Conservation (phyloP, 1,140 invertebrate species). For the Cyclargus thomasi region DNA sequence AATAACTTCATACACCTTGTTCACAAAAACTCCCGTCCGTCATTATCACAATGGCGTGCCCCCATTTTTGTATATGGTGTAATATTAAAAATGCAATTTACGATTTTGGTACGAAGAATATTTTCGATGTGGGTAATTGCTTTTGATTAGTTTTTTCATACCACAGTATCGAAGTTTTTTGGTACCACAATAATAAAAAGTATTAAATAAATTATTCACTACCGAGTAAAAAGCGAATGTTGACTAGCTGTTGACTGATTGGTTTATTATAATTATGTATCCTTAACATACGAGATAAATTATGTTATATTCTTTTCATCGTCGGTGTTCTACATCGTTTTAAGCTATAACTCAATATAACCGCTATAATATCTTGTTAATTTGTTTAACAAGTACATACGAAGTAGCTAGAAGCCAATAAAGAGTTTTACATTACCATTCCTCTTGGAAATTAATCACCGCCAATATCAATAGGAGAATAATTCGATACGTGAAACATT, state of each 20-base stretch:
- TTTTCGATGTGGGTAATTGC: not conserved
- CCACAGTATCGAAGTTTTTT: no score
- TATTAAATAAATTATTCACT: no score
- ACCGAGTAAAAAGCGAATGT: no score
- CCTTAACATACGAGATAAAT: no score
- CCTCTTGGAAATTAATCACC: slow-evolving; percentile 12
- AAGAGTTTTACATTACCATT: not conserved
- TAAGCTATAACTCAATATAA: no score
- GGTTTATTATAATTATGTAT: no score
- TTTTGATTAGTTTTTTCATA: not conserved
- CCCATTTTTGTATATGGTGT: slow-evolving; percentile 7
- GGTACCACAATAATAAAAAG: no score
- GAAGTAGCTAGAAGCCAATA: not conserved
- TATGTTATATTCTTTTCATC: no score
- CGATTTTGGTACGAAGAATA: not conserved
- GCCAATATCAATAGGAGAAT: slow-evolving; percentile 12
- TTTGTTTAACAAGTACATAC: no score
- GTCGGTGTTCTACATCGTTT: no score
- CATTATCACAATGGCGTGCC: slow-evolving; percentile 24
- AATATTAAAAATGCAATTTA: slow-evolving; percentile 16
- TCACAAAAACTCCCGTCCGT: slow-evolving; percentile 4
- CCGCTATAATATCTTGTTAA: no score
- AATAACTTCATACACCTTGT: slow-evolving; percentile 15
- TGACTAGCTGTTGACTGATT: no score
- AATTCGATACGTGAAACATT: slow-evolving; percentile 14